Base-by-base conservation (phyloP, 2,797 vertebrate species). In the Sebastes iracundus region DNA sequence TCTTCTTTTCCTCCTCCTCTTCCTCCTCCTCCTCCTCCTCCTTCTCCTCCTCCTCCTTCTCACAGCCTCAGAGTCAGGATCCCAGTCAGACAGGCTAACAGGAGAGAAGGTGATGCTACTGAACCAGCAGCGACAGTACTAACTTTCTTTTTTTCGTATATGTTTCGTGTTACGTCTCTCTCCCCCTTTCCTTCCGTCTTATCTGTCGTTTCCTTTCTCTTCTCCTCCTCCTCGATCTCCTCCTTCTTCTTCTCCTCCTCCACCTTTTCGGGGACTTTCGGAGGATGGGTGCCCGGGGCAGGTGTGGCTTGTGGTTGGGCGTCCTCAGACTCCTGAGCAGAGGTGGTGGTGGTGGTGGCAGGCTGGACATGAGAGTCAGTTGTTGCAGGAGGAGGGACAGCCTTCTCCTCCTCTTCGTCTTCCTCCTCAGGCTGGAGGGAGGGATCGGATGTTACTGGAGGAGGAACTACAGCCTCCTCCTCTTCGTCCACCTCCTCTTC, bases 21-120 rank as follows among this genome's bases (percentile, higher is more conserved):
- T 78, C 28, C 6, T 65, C 61, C n/a, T 60, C 70, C 64, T 90
- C 80, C 62, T 90, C 12, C 2, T 79, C 53, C 25, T 78, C 23
- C 5, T 65, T 58, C 25, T 60, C 74, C 59, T 90, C 82, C 25
- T 69, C n/a, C 13, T 79, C 60, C 18, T 61, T 72, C 65, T 90
- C 82, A 91, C 81, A 83, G 81, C 83, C 74, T 83, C 68, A 78
- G 60, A 35, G 2, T 56, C 28, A 91, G 62, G 67, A 81, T 7
- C 8, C 9, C 82, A 12, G 62, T 87, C 77, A 90, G 74, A 64
- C 69, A 32, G 20, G 16, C 79, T 22, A 85, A 20, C 42, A 81
- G 72, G n/a, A 68, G 27, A 2, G 55, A 33, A 4, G 77, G 23
- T 1, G 67, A n/a, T 2, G n/a, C 60, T 2, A 23, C 52, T 0